Percentiles rank a stretch among this genome's conserved stretches.
phyloP scores from a whole-genome alignment of 2,113 vertebrate genomes.

The Misgurnus anguillicaudatus region DNA sequence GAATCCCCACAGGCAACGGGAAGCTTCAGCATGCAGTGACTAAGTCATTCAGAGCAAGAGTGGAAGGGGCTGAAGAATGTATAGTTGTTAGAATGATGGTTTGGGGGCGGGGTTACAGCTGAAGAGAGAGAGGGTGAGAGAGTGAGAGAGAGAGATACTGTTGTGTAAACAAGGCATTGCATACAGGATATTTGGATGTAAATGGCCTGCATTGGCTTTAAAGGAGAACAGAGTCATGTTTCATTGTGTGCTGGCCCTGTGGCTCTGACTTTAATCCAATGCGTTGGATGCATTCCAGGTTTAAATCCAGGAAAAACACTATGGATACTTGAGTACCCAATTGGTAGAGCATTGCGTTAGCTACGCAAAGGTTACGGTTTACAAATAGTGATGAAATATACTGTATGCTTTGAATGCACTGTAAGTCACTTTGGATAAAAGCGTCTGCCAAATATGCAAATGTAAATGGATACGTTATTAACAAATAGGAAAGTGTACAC shows the following conservation, averaged over 20 bases:
- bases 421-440: too few species aligned
- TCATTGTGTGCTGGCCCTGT: background rate
- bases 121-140: slow-evolving; percentile 10
- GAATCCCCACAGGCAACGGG: slow-evolving; percentile 73
- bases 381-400: too few species aligned
- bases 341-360: too few species aligned
- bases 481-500: too few species aligned
- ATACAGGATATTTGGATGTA: slow-evolving; percentile 41
- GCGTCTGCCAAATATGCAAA: too few species aligned
- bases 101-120: slow-evolving; percentile 37
- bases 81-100: slow-evolving; percentile 38
- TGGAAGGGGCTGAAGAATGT: slow-evolving; percentile 59
- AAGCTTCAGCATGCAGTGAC: slow-evolving; percentile 72
- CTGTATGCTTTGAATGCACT: too few species aligned
- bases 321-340: background rate
- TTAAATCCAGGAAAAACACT: background rate
- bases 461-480: too few species aligned
- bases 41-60: slow-evolving; percentile 75
- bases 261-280: slow-evolving; percentile 29
- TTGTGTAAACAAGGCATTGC: slow-evolving; percentile 50
- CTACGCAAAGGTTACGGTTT: too few species aligned
- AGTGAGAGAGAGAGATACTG: slow-evolving; percentile 40
- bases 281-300: slow-evolving; percentile 13
- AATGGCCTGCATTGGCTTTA: slow-evolving; percentile 33
- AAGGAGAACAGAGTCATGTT: slow-evolving; percentile 9